Conservation (phyloP, 2,888 invertebrate species). For the Zhuqinia jingwanae region DNA sequence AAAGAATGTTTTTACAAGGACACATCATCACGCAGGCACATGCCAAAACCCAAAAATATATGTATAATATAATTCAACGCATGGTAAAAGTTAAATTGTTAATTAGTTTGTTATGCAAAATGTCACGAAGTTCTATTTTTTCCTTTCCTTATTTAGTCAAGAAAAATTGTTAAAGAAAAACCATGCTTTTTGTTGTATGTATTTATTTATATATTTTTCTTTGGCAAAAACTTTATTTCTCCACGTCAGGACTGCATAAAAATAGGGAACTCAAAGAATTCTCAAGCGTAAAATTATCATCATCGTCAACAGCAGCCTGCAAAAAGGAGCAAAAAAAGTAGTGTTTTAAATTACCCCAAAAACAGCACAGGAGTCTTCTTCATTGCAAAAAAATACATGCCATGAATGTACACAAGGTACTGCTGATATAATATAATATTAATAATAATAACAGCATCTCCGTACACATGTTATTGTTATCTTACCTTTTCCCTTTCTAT, state of each 20-base stretch:
- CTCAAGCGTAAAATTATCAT: constrained; percentile 26
- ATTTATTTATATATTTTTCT: too few relatives aligned
- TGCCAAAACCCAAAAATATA: background rate
- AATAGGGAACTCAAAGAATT: background rate
- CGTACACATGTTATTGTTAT: too few relatives aligned
- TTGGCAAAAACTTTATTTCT: constrained; percentile 11
- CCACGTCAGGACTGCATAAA: background rate
- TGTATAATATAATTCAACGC: background rate
- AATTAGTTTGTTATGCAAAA: background rate
- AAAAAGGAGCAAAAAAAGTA: constrained; percentile 11
- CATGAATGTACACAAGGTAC: too few relatives aligned
- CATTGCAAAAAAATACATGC: too few relatives aligned
- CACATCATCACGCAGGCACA: background rate
- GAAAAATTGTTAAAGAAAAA: constrained; percentile 14
- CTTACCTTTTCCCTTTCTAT: too few relatives aligned
- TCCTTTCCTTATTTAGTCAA: background rate
- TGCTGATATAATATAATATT: too few relatives aligned
- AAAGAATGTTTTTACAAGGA: constrained; percentile 4
- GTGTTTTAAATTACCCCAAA: background rate
- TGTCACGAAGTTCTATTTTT: constrained; percentile 1
- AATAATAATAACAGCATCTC: background rate
- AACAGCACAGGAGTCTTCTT: too few relatives aligned
- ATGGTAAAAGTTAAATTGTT: background rate
- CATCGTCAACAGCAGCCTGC: background rate
- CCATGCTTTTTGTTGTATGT: constrained; percentile 1